Base-by-base conservation (phyloP, 2,113 vertebrate genomes). In the Ploceus nigricollis region DNA sequence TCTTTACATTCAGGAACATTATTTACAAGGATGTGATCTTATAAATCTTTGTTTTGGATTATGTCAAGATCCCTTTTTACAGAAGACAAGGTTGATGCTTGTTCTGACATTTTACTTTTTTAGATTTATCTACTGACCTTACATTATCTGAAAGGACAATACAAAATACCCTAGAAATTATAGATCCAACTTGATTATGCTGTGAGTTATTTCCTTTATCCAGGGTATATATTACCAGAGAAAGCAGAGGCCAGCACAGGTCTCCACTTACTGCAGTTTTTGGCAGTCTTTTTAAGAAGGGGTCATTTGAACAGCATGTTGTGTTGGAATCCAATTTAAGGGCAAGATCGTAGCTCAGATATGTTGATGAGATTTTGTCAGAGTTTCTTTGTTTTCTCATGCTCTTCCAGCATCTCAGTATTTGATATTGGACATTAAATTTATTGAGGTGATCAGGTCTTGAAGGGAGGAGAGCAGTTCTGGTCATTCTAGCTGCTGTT, bases 101-200 rank as follows among this genome's bases (percentile, higher is more conserved):
- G 61, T 87, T 87, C 83, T 96, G 96, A 95, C 96, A 97, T 97
- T 97, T 97, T 92, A 76, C 44, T 51, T 84, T 80, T 93, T 78
- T 70, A 95, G 96, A 98, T 97, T 98, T 97, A 98, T 97, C 94
- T 95, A 45, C 53, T 97, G 95, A 97, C 97, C 97, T 98, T 97
- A 96, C 76, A 75, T 96, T 97, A 84, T 97, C 93, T 70, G 89
- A 96, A 98, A 97, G 96, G 94, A 97, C 91, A 97, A 44, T 76
- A 96, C 40, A 24, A 97, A 98, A 97, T 93, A 85, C 73, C 93
- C 64, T 71, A 94, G 95, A 97, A 98, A 97, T 95, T 94, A 90
- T 89, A 96, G 90, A 81, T 82, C 72, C 96, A 96, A 78, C 85
- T 92, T 94, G 96, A 97, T 97, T 97, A 97, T 84, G 31, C 35